Conservation (phyloP, 2,797 vertebrate genomes). For the Manis javanica region DNA sequence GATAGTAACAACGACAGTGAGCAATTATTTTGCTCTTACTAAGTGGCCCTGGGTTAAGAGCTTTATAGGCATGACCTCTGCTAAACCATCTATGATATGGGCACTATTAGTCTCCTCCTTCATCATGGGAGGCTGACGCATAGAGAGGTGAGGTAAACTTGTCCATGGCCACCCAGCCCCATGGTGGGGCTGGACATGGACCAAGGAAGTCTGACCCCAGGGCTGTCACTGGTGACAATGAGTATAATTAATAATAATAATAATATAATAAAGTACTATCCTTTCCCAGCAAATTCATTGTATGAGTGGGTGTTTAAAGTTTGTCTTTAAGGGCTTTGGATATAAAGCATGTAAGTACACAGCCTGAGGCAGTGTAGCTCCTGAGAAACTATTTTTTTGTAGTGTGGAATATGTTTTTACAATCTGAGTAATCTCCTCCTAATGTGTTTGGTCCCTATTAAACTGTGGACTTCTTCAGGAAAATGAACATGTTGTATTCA, state of each 20-base stretch:
- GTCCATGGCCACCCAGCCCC: neutral
- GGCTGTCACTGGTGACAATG: neutral
- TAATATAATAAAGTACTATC: neutral
- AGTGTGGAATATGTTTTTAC: conserved; percentile 48
- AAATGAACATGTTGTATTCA: neutral
- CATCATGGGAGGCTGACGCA: neutral
- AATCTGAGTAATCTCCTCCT: conserved; percentile 52
- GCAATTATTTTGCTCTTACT: conserved; percentile 16
- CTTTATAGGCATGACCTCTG: neutral
- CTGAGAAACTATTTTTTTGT: conserved; percentile 25
- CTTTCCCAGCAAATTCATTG: neutral
- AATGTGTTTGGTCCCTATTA: neutral
- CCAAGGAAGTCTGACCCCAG: neutral
- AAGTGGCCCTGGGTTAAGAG: neutral
- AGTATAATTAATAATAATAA: neutral
- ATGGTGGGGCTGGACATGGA: neutral
- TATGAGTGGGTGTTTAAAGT: neutral
- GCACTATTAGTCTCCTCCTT: neutral
- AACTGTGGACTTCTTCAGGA: neutral
- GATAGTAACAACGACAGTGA: neutral
- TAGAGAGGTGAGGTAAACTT: neutral
- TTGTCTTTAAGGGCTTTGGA: neutral
- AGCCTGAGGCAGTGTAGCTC: neutral
- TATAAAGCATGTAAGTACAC: neutral
- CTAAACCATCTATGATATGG: neutral